Evolutionary conservation across 2,113 vertebrate genomes (phyloP).

Genomic region (Seriola aureovittata): DNA sequence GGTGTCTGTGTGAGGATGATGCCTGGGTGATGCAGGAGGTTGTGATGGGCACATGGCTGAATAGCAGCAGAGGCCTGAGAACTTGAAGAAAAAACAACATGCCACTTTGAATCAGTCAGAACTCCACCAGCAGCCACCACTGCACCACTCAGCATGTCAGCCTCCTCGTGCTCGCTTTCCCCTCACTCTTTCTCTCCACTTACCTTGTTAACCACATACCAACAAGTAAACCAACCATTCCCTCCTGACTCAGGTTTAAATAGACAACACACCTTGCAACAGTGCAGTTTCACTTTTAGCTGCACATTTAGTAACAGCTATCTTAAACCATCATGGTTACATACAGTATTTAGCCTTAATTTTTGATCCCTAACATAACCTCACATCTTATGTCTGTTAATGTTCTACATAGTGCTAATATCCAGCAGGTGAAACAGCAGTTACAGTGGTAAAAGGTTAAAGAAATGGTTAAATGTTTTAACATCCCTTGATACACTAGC

Average conservation of each 20-base stretch:
- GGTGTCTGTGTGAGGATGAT: slow-evolving; percentile 2
- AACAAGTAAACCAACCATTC: background rate
- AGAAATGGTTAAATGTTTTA: too few relatives aligned
- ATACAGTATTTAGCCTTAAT: background rate
- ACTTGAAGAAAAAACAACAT: slow-evolving; percentile 63
- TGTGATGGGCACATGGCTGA: slow-evolving; percentile 57
- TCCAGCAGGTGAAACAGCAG: too few relatives aligned
- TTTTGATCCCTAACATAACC: background rate
- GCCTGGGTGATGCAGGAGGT: slow-evolving; percentile 8
- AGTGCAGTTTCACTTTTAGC: background rate
- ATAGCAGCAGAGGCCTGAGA: slow-evolving; percentile 57
- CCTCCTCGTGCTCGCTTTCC: background rate
- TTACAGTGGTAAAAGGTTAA: too few relatives aligned
- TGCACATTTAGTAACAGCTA: too few relatives aligned
- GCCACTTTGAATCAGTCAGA: slow-evolving; percentile 65
- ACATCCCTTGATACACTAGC: too few relatives aligned
- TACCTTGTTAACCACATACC: background rate
- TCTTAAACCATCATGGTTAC: background rate
- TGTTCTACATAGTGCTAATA: too few relatives aligned
- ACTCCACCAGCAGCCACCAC: background rate
- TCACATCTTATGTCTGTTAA: background rate
- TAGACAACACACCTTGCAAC: background rate
- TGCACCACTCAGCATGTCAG: slow-evolving; percentile 15
- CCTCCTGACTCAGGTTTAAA: background rate
- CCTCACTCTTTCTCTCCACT: slow-evolving; percentile 11